Evolutionary conservation across 1,140 invertebrate genomes (phyloP).

Genomic region (Grapholita molesta): DNA sequence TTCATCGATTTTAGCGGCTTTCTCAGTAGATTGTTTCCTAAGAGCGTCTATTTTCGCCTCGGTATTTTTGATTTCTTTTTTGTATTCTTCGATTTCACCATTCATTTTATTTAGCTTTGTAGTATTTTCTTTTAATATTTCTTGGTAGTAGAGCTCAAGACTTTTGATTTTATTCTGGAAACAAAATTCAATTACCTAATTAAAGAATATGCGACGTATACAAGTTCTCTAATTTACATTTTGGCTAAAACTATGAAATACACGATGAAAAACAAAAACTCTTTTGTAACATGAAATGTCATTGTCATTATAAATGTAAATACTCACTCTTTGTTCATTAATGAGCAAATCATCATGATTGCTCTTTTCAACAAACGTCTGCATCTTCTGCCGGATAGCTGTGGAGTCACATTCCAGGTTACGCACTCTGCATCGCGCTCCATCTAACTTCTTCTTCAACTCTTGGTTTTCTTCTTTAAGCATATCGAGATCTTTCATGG

Average conservation of each 20-base stretch:
- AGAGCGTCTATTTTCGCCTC: conserved; percentile 67
- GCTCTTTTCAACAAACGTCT: conserved; percentile 78
- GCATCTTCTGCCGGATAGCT: conserved; percentile 70
- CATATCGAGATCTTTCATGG: conserved; percentile 73
- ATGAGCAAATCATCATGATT: conserved; percentile 79
- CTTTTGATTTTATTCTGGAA: conserved; percentile 69
- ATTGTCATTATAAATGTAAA: background rate
- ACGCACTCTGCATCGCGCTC: conserved; percentile 76
- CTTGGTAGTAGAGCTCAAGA: conserved; percentile 65
- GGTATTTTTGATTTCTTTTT: conserved; percentile 58
- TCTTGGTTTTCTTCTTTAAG: conserved; percentile 73
- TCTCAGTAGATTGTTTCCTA: conserved; percentile 58
- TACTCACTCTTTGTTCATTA: conserved; percentile 74
- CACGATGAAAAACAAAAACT: too few species aligned
- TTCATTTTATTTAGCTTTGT: conserved; percentile 66
- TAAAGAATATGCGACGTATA: too few species aligned
- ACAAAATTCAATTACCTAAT: background rate
- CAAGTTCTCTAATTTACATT: background rate
- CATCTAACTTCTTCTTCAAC: conserved; percentile 79
- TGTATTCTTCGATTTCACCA: conserved; percentile 52
- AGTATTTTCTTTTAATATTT: conserved; percentile 64
- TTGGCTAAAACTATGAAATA: too few species aligned
- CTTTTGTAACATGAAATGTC: background rate
- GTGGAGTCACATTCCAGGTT: conserved; percentile 79
- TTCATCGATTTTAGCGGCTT: conserved; percentile 65